Percentiles rank a stretch among this genome's conserved stretches.
Conservation (phyloP, 1,140 invertebrate species). For the Bombus terrestris region DNA sequence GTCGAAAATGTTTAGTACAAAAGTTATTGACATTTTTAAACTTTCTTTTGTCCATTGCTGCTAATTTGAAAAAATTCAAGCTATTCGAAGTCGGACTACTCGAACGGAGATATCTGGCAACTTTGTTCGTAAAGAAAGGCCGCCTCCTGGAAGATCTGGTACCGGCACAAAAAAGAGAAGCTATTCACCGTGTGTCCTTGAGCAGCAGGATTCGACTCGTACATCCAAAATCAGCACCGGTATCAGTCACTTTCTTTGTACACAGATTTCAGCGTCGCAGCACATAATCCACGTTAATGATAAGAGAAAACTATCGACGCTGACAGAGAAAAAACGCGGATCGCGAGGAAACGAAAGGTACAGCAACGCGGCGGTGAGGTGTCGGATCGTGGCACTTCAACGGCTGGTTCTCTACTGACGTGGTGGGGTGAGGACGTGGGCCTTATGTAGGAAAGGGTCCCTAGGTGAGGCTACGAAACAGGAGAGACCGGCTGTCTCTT, state of each 20-base stretch:
- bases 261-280: conserved; percentile 27
- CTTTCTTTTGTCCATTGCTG: no score
- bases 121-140: no score
- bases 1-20: no score
- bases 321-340: not conserved
- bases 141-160: not conserved
- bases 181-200: conserved; percentile 59
- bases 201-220: conserved; percentile 26
- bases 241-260: conserved; percentile 43
- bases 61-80: not conserved
- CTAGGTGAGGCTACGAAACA: conserved; percentile 65
- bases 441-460: conserved; percentile 79
- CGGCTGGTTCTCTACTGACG: conserved; percentile 76
- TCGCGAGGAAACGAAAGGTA: conserved; percentile 21
- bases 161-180: not conserved
- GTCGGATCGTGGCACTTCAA: conserved; percentile 60
- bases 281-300: conserved; percentile 48
- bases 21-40: no score
- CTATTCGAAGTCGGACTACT: not conserved
- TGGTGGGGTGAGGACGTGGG: conserved; percentile 70
- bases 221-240: conserved; percentile 49
- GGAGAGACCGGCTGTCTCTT: conserved; percentile 59
- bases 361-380: conserved; percentile 40
- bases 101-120: not conserved
- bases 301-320: not conserved